Conservation (phyloP, 2,888 invertebrate genomes). For the Tuberolachnus salignus region DNA sequence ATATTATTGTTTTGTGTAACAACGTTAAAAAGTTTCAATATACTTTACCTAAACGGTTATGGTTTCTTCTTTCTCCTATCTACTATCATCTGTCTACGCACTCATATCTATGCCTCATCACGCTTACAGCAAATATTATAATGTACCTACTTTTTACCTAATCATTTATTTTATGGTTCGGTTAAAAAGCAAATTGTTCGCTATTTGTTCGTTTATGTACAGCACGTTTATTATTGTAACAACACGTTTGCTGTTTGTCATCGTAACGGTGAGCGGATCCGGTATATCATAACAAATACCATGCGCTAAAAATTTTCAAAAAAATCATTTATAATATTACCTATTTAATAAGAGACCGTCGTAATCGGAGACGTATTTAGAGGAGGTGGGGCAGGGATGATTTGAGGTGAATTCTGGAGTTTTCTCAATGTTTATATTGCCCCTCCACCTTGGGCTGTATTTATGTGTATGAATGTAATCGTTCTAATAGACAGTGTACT, state of each 20-base stretch:
- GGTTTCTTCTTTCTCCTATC: slow-evolving; percentile 54
- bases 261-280: background rate
- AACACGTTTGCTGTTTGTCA: slow-evolving; percentile 22
- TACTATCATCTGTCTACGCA: background rate
- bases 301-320: too few species aligned
- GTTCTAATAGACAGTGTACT: too few species aligned
- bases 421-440: too few species aligned
- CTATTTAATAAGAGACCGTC: too few species aligned
- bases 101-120: slow-evolving; percentile 11
- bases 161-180: background rate
- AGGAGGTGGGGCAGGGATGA: too few species aligned
- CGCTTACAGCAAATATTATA: slow-evolving; percentile 20
- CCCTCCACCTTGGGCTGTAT: too few species aligned
- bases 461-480: too few species aligned
- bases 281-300: background rate
- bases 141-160: too few species aligned
- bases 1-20: slow-evolving; percentile 42
- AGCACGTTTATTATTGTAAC: slow-evolving; percentile 31
- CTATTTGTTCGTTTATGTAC: slow-evolving; percentile 7
- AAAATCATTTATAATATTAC: too few species aligned
- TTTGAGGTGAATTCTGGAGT: too few species aligned
- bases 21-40: slow-evolving; percentile 40
- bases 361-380: too few species aligned
- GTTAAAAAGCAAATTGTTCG: background rate
- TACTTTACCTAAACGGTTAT: slow-evolving; percentile 50